Percentiles rank a stretch among this genome's conserved stretches.
These are phyloP conservation scores for Molossus molossus DNA, from an alignment of 2,797 vertebrate genomes.

Conservation along the genomic window DNA sequence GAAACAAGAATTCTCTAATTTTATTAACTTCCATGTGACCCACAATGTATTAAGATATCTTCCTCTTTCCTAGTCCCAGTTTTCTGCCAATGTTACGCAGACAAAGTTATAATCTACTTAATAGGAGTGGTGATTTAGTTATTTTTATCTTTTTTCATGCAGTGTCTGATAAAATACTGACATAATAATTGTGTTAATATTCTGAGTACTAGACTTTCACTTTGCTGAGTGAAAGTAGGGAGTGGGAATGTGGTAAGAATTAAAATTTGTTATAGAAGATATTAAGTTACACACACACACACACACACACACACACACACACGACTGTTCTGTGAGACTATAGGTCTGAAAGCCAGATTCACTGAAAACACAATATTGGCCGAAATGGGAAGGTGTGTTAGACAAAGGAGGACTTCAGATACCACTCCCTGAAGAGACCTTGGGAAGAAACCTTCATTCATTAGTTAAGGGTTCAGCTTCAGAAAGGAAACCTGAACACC, in stretches of 20 bases:
- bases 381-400: conserved; percentile 2
- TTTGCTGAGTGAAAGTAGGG: neutral
- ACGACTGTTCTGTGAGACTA: neutral
- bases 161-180: neutral
- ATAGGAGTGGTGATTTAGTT: neutral
- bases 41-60: conserved; percentile 55
- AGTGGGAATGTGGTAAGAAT: neutral
- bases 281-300: neutral
- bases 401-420: neutral
- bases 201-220: neutral
- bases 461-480: neutral
- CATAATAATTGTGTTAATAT: neutral
- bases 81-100: conserved; percentile 26
- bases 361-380: neutral
- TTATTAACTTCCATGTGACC: neutral
- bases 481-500: neutral
- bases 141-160: conserved; percentile 59
- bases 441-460: neutral
- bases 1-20: neutral
- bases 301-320: neutral
- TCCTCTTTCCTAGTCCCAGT: neutral
- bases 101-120: neutral
- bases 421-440: neutral
- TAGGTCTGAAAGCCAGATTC: neutral
- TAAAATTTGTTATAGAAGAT: neutral